Evolutionary conservation across 2,113 vertebrate species (phyloP), one percentile per base, ranked within the genome.

Genomic region (Amia ocellicauda): DNA sequence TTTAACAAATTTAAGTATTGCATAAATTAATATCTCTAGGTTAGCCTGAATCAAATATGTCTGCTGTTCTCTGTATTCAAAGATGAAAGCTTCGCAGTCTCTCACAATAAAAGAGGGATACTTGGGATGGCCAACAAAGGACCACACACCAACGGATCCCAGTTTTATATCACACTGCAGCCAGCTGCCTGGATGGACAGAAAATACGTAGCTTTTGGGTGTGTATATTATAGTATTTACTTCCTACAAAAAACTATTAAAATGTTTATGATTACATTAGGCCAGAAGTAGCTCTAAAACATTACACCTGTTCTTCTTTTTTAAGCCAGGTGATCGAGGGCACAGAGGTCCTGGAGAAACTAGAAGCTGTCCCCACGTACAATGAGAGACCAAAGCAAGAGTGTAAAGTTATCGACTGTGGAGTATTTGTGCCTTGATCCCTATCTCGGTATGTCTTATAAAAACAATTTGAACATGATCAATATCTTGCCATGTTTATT

Each of bases 131-230:
- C 85, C 71, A 97, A 93, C 79, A 90, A 86, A 68, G 91, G 93
- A 40, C 69, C 62, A n/a, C 92, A 97, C 63, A 96, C 72, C 69
- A 98, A 97, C 0, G 81, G 76, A 26, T 95, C 86, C 0, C 91
- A 98, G 72, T 95, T 97, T 79, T 95, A 94, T 69, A 90, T 95
- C 80, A 96, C 91, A 10, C 77, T 97, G n/a, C 89, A 94, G 72
- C 73, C 93, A 59, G 57, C 85, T 7, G 78, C 73, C 7, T 92
- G 94, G 80, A 78, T 95, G 83, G 90, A 98, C 70, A 84, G 60
- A 80, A 93, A 89, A 77, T 90, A 91, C 0, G 86, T 97, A 51
- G 93, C 93, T 62, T 98, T 97, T 70, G 94, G 95, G 94, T 97
- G 80, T 2, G 91, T 91, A 67, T 1, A 0, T 56, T 54, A 3